A percentile compares a stretch with the other conserved stretches of the same genome.
Evolutionary conservation across 2,888 invertebrate species (phyloP).

Genomic region (Drosophila flavopinicola): DNA sequence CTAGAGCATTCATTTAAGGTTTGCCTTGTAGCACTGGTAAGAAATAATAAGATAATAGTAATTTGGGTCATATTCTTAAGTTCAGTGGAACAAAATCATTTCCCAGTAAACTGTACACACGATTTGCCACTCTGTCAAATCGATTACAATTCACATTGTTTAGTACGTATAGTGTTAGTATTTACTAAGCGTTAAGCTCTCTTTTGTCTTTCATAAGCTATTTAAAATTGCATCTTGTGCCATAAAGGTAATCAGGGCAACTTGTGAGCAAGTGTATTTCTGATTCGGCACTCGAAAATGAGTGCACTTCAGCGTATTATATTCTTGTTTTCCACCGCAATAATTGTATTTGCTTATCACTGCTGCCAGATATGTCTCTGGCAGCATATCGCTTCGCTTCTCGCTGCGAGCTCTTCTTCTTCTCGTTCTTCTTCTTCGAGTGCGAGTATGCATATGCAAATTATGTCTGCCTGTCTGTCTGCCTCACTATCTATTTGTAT

Average conservation of each 20-base stretch:
- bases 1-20: no score
- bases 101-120: no score
- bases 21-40: no score
- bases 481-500: constrained; percentile 12
- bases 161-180: no score
- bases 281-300: not conserved
- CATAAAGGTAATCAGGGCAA: not conserved
- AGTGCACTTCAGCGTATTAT: constrained; percentile 5
- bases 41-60: no score
- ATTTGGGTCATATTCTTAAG: no score
- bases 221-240: no score
- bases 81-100: no score
- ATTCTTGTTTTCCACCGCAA: constrained; percentile 7
- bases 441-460: constrained; percentile 51
- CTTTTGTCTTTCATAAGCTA: no score
- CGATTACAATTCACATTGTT: no score
- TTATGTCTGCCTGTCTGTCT: constrained; percentile 33
- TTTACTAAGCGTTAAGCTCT: no score
- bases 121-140: no score
- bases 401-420: constrained; percentile 25
- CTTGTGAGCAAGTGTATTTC: not conserved
- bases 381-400: constrained; percentile 25
- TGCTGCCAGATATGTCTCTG: constrained; percentile 33
- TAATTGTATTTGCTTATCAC: constrained; percentile 35
- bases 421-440: constrained; percentile 4